A percentile compares a stretch with the other conserved stretches of the same genome.
These are phyloP conservation scores for Drosophila burlai DNA, from an alignment of 1,140 invertebrate species.

Conservation along the genomic window DNA sequence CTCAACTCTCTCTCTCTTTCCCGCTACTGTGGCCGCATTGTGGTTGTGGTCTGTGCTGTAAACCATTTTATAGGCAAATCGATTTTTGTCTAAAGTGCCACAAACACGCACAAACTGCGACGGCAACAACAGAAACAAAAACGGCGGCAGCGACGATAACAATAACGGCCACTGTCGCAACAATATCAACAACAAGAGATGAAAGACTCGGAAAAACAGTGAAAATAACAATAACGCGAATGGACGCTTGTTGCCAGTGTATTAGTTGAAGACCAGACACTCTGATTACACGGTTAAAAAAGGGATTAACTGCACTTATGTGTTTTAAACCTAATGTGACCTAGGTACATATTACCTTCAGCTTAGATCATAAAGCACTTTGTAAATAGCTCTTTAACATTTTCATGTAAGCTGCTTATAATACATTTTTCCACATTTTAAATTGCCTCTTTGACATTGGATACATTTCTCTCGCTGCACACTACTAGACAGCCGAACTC, in stretches of 20 bases:
- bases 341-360: background rate
- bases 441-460: background rate
- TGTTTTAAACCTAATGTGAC: background rate
- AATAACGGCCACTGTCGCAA: constrained; percentile 44
- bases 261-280: constrained; percentile 60
- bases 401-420: background rate
- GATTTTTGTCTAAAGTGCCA: constrained; percentile 84
- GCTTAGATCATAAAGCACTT: background rate
- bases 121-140: constrained; percentile 43
- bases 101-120: constrained; percentile 64
- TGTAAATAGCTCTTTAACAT: background rate
- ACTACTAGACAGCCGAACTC: constrained; percentile 1
- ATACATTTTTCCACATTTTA: background rate
- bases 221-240: constrained; percentile 42
- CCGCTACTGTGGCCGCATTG: constrained; percentile 45
- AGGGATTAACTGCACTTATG: background rate
- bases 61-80: constrained; percentile 84
- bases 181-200: constrained; percentile 54
- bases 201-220: constrained; percentile 24
- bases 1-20: constrained; percentile 14
- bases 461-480: background rate
- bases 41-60: constrained; percentile 60
- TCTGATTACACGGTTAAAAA: constrained; percentile 30
- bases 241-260: constrained; percentile 51
- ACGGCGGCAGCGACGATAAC: constrained; percentile 24